Conservation (phyloP, 2,888 invertebrate genomes). For the Caenorhabditis becei region DNA sequence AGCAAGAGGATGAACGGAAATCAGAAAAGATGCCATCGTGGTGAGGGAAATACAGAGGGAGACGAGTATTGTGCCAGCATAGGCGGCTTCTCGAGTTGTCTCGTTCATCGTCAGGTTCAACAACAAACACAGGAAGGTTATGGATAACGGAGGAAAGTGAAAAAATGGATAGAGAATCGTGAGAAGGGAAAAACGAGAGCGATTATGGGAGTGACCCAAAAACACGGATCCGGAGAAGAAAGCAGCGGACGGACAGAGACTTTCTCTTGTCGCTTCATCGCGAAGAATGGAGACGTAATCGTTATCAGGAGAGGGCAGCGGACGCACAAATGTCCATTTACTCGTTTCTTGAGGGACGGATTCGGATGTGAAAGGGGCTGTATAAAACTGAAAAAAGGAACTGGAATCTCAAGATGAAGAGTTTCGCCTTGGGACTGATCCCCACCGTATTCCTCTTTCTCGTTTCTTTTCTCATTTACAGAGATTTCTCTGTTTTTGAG, state of each 20-base stretch:
- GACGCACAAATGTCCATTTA: slow-evolving; percentile 36
- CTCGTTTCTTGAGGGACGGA: slow-evolving; percentile 25
- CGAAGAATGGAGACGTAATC: slow-evolving; percentile 9
- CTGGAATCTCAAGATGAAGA: slow-evolving; percentile 11
- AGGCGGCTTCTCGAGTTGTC: slow-evolving; percentile 53
- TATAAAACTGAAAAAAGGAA: slow-evolving; percentile 7
- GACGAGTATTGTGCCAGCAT: slow-evolving; percentile 53
- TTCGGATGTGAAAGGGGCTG: no score
- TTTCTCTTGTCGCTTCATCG: slow-evolving; percentile 19
- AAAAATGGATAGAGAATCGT: slow-evolving; percentile 9
- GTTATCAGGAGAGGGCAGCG: slow-evolving; percentile 12
- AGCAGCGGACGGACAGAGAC: neutral
- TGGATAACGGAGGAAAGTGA: slow-evolving; percentile 14
- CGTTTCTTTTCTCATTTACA: neutral
- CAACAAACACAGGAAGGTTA: slow-evolving; percentile 8
- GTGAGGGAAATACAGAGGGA: slow-evolving; percentile 38
- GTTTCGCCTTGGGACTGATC: neutral
- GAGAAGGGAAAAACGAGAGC: slow-evolving; percentile 41
- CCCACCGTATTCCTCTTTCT: slow-evolving; percentile 2
- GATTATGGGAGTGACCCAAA: slow-evolving; percentile 57
- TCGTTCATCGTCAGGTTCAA: slow-evolving; percentile 21
- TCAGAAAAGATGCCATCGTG: slow-evolving; percentile 46
- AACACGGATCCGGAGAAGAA: slow-evolving; percentile 37
- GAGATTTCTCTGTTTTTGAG: slow-evolving; percentile 20
- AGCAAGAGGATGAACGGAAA: slow-evolving; percentile 45